Evolutionary conservation across 2,888 invertebrate genomes (phyloP).

Genomic region (Parascotia fuliginaria): DNA sequence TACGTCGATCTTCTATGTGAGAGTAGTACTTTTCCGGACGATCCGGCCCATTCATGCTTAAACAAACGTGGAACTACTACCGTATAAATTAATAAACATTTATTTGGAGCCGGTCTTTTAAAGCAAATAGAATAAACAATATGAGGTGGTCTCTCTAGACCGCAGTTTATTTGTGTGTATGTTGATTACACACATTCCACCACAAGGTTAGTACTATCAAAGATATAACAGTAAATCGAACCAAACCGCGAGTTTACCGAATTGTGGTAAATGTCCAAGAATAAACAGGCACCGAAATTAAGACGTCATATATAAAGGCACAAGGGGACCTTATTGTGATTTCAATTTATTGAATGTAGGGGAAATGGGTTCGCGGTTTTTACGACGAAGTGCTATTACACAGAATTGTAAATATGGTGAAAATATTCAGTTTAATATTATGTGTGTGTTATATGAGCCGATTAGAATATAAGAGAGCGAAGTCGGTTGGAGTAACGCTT

Average conservation of each 20-base stretch:
- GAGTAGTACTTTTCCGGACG: no score
- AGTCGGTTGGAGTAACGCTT: no score
- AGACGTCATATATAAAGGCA: conserved; percentile 3
- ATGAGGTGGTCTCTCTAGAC: no score
- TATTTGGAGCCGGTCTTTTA: no score
- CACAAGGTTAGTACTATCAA: no score
- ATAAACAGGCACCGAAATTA: conserved; percentile 16
- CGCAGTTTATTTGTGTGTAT: no score
- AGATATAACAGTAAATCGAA: neutral
- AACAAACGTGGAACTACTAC: no score
- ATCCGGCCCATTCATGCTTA: no score
- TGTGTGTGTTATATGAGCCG: neutral
- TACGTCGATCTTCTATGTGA: no score
- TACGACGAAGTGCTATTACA: neutral
- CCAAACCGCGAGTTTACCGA: neutral
- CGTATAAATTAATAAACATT: no score
- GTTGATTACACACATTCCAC: no score
- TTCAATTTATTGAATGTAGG: conserved; percentile 14
- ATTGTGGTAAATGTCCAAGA: neutral
- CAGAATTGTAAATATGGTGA: neutral
- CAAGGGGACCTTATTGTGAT: conserved; percentile 5
- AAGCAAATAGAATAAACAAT: no score
- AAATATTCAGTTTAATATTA: neutral
- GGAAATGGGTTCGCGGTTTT: neutral
- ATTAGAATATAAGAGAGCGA: neutral